Base-by-base conservation (phyloP, 2,888 invertebrate genomes). In the Cephus sareptanus region DNA sequence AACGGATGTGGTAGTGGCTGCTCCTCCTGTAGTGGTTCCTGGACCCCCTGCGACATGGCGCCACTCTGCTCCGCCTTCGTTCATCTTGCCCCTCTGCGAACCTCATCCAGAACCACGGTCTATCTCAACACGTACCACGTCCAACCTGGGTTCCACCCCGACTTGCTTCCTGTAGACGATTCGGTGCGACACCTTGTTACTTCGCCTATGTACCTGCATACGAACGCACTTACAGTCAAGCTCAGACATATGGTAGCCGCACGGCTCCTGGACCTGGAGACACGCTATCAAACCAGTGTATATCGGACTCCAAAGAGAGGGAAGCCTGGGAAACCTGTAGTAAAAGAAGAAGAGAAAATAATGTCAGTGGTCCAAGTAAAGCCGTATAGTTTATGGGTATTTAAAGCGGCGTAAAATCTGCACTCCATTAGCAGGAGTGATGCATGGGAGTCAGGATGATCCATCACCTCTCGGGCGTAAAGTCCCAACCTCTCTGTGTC, bases 21-120 rank as follows among this genome's bases (percentile, higher is more conserved):
- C 75, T 69, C 80, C 74, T 75, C 77, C 75, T 73, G 82, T 85
- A 84, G 84, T 84, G 83, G 85, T 83, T 81, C 82, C 79, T 79
- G 87, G 91, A 91, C 91, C 91, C 91, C 91, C 91, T 90, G 90
- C 90, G 91, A 91, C 87, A 91, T 90, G 91, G 91, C 91, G 91
- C 91, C 91, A 91, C 86, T 84, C 87, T 90, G 90, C 91, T 89
- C 91, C 91, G 91, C 91, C 91, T 87, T 86, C 82, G 81, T 79
- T 34, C 56, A 15, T 56, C 56, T 56, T 56, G 23, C 56, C 56
- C 56, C 56, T 56, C 56, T 6, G 56, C 23, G 23, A 56, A 56
- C 56, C 56, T 56, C 23, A 56, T 56, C 56, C 56, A 56, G 56
- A 56, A 6, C 23, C 56, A 23, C 56, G 2, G 56, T 56, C 23